phyloP scores from a whole-genome alignment of 2,888 invertebrate species.

The Heliconius sara region DNA sequence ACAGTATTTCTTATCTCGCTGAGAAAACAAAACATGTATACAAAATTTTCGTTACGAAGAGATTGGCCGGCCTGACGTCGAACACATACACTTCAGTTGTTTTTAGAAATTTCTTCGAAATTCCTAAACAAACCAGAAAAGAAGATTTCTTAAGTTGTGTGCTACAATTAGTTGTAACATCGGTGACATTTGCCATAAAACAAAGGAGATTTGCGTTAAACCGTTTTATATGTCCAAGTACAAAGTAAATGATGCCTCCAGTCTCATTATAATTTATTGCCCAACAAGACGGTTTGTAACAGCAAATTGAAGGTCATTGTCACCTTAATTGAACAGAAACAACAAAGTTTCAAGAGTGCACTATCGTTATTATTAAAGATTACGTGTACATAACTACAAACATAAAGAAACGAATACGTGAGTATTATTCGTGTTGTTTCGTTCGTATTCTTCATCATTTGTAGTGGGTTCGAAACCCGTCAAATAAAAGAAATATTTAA shows the following conservation, averaged over 20 bases:
- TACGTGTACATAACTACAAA: neutral
- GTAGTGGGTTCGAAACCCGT: neutral
- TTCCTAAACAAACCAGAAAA: no score
- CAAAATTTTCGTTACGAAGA: no score
- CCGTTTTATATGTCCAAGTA: neutral
- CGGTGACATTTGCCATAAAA: neutral
- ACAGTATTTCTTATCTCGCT: no score
- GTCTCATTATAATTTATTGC: constrained; percentile 11
- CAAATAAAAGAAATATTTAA: neutral
- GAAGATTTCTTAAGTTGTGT: no score
- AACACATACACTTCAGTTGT: no score
- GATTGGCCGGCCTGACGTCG: no score
- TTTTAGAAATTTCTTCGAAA: no score
- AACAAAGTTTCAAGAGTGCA: neutral
- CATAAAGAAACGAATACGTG: neutral
- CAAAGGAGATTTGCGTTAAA: neutral
- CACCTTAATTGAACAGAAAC: constrained; percentile 16
- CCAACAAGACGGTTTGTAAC: neutral
- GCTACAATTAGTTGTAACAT: neutral
- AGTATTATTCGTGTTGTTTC: neutral
- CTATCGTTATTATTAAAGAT: neutral
- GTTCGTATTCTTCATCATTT: no score
- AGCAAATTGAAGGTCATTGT: constrained; percentile 20
- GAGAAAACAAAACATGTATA: no score
- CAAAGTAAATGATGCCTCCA: neutral